Evolutionary conservation across 2,113 vertebrate genomes (phyloP), one percentile per base, ranked within the genome.

Genomic region (Lathamus discolor): DNA sequence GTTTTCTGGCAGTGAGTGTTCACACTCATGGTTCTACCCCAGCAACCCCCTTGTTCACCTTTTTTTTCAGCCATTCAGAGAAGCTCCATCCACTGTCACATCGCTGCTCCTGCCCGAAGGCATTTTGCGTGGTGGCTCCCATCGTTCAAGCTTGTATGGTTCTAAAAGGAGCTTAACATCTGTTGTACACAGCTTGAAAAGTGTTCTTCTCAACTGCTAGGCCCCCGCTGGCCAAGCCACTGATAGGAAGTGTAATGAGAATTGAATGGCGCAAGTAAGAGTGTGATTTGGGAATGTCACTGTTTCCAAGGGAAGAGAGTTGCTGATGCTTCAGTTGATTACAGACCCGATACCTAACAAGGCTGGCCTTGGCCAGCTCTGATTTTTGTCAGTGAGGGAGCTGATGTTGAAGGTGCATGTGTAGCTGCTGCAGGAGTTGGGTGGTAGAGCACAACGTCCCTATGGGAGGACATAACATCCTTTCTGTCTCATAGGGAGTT

Each of bases 321-420:
- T 91, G 68, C n/a, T 4, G 13, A 9, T 2, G 27, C 31, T 66
- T 77, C 11, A 6, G 2, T 4, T 44, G 46, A 27, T 90, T 54
- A 7, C 7, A 3, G 37, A 29, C 1, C 0, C 0, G 3, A 7
- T 57, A 33, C 11, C 15, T 39, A 72, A 48, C 0, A 2, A 54
- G 63, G 27, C 68, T 64, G 68, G 41, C 27, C 55, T 74, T 52
- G 29, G 29, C 44, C 59, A 73, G 3, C 14, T 91, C 54, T n/a
- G 11, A 3, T 24, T 72, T 78, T 48, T 78, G 69, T 22, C 49
- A 48, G 11, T 2, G 5, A 59, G 28, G 31, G 11, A 63, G 43
- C 31, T 46, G 69, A 12, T 0, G 0, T 5, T 31, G 79, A n/a
- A 70, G n/a, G 39, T 49, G 37, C 17, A 3, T 1, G 0, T 37